A percentile compares a stretch with the other conserved stretches of the same genome.
phyloP scores from a whole-genome alignment of 1,140 invertebrate species.

The Hycleus cichorii region DNA sequence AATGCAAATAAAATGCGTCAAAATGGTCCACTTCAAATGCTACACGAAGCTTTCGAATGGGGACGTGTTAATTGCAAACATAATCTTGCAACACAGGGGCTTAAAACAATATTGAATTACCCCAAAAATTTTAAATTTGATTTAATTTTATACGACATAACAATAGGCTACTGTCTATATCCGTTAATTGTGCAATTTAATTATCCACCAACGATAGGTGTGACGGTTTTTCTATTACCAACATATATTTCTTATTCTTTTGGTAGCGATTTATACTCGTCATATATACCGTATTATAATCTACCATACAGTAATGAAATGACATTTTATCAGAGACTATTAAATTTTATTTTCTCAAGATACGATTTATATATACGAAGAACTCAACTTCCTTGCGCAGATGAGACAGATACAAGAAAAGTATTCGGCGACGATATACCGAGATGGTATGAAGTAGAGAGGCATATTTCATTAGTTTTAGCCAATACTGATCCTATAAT shows the following conservation, averaged over 20 bases:
- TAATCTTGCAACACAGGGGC: not conserved
- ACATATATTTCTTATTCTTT: slow-evolving; percentile 4
- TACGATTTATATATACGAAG: not conserved
- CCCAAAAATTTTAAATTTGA: slow-evolving; percentile 29
- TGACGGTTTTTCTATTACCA: slow-evolving; percentile 1
- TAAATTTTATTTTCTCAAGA: not conserved
- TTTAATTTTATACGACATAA: slow-evolving; percentile 29
- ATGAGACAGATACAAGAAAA: not conserved
- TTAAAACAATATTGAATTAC: slow-evolving; percentile 16
- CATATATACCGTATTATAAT: slow-evolving; percentile 1
- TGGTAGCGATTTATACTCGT: not conserved
- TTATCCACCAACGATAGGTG: slow-evolving; percentile 1
- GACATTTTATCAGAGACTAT: slow-evolving; percentile 5
- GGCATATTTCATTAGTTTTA: not conserved
- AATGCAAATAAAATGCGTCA: not conserved
- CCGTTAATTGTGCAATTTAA: slow-evolving; percentile 8
- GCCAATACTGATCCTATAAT: slow-evolving; percentile 33
- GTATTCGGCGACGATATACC: slow-evolving; percentile 8
- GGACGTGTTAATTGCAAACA: not conserved
- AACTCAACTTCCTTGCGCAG: not conserved
- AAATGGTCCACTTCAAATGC: not conserved
- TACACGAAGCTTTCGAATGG: not conserved
- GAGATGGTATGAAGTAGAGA: not conserved
- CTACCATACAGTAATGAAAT: slow-evolving; percentile 2
- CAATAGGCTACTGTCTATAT: slow-evolving; percentile 22